phyloP scores from a whole-genome alignment of 2,797 vertebrate genomes.

The Sciurus carolinensis region DNA sequence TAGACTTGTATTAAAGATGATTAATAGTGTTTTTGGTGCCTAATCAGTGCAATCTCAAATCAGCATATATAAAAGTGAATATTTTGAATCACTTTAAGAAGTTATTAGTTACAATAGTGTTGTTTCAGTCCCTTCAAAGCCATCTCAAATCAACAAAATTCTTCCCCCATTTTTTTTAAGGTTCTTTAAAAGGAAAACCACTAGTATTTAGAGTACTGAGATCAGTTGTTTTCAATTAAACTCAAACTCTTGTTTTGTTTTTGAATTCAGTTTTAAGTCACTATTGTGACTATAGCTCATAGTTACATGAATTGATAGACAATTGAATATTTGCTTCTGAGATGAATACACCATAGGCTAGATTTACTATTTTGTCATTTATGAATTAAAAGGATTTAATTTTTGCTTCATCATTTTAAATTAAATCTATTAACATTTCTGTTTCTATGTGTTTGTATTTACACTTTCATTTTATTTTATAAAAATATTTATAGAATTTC shows the following conservation, averaged over 20 bases:
- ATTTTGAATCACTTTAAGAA: neutral
- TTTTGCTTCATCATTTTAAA: too few species aligned
- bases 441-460: too few species aligned
- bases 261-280: neutral
- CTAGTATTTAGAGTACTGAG: neutral
- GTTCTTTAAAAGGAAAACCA: neutral
- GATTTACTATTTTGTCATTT: neutral
- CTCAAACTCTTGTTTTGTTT: neutral
- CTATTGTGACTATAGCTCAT: neutral
- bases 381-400: too few species aligned
- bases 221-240: neutral
- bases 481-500: too few species aligned
- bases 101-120: neutral
- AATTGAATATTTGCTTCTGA: neutral
- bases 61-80: neutral
- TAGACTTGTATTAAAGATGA: constrained; percentile 12
- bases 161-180: neutral
- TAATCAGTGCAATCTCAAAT: neutral
- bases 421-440: too few species aligned
- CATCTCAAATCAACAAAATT: constrained; percentile 13
- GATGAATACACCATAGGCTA: neutral
- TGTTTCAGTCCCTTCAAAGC: neutral
- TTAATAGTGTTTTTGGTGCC: neutral
- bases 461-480: too few species aligned
- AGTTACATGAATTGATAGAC: neutral